These are phyloP conservation scores for Pomacea maculata DNA, from an alignment of 1,140 invertebrate genomes.

Conservation along the genomic window DNA sequence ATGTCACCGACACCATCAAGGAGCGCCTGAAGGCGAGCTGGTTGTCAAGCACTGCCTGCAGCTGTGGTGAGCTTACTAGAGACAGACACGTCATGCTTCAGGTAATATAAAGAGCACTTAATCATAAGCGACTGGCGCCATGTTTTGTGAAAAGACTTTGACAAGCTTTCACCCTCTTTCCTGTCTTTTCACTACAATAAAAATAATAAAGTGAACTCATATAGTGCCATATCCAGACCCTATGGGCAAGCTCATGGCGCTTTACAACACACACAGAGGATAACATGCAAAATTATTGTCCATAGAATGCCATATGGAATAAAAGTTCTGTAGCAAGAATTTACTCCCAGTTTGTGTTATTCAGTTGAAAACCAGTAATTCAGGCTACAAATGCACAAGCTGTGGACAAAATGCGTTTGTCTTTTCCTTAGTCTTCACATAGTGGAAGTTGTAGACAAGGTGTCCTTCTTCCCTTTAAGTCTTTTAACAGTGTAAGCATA, in stretches of 20 bases:
- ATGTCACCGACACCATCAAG: conserved; percentile 9
- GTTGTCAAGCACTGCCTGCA: neutral
- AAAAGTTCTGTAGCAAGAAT: neutral
- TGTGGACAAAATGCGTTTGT: no score
- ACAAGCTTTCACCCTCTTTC: neutral
- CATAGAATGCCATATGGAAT: neutral
- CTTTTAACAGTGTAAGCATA: no score
- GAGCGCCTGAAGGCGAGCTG: conserved; percentile 11
- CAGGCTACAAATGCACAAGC: neutral
- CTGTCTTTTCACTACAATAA: neutral
- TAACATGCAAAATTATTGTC: neutral
- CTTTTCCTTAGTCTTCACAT: no score
- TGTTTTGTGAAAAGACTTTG: neutral
- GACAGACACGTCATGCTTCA: neutral
- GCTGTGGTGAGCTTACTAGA: conserved; percentile 7
- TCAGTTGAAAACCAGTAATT: neutral
- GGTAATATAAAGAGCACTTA: no score
- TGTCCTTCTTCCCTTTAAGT: no score
- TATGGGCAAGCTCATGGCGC: neutral
- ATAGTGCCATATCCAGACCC: neutral
- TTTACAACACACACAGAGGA: conserved; percentile 1
- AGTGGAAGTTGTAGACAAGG: no score
- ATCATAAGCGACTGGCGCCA: neutral
- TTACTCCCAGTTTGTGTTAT: no score
- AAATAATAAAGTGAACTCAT: no score